Base-by-base conservation (phyloP, 35 echinoderm and acorn worm genomes). In the Heliocidaris erythrogramma region DNA sequence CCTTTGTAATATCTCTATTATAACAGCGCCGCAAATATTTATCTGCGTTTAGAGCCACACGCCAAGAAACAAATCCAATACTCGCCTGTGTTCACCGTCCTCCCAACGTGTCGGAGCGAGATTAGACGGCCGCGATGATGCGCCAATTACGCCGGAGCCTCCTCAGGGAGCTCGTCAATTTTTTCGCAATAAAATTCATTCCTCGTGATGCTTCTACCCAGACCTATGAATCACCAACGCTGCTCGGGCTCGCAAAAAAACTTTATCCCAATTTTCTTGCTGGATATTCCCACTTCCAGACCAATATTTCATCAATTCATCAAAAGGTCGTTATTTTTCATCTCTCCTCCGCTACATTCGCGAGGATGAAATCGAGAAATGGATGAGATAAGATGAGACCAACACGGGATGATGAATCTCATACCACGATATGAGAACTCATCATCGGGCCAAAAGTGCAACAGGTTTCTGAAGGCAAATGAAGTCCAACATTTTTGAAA, bases 1-100 rank as follows among this genome's bases (percentile, higher is more conserved):
- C 47, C 47, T 89, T 89, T 89, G 87, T 89, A 32, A 89, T 89
- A 89, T 89, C 87, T 32, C 87, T 89, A 89, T 89, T 89, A 89
- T 89, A 89, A 89, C 91, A 59, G 91, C 91, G 91, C 91, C 47
- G 48, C 49, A 92, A 52, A 92, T 92, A 92, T 92, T 92, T 92
- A 92, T 92, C 49, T 32, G 91, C 49, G 50, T 92, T 92, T 92
- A 92, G n/a, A 50, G 91, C 48, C 91, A 24, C 31, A 92, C 48
- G 91, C 91, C 91, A 92, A 59, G 49, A 92, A 49, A 92, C 91
- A 92, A 92, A 92, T 92, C 91, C 49, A 92, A 92, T 92, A 92
- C 91, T 92, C 65, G 65, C 18, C 65, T 78, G 65, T 24, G 65
- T n/a, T 78, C 65, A 78, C 91, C 91, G 91, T 92, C 31, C 91